phyloP scores from a whole-genome alignment of 2,888 invertebrate genomes.

The Cryptocheilus praepositus region DNA sequence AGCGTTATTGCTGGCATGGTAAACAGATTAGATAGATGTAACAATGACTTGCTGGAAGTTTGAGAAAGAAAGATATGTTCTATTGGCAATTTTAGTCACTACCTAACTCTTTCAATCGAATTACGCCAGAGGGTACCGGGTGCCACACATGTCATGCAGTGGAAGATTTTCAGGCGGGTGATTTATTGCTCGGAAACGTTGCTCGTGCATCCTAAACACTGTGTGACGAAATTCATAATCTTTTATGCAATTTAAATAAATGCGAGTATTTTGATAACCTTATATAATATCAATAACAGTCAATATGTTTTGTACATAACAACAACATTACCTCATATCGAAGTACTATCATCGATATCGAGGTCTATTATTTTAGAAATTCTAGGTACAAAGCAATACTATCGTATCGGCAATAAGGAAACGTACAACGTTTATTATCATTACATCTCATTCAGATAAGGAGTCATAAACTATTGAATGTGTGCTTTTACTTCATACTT shows the following conservation, averaged over 20 bases:
- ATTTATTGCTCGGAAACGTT: background rate
- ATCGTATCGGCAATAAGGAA: slow-evolving; percentile 11
- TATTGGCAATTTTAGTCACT: slow-evolving; percentile 4
- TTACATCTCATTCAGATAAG: background rate
- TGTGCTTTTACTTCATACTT: background rate
- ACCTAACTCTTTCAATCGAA: background rate
- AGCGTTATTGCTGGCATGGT: too few species aligned
- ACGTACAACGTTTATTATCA: background rate
- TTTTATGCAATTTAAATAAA: slow-evolving; percentile 1
- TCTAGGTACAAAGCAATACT: slow-evolving; percentile 32
- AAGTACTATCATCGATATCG: slow-evolving; percentile 9
- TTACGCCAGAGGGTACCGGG: background rate
- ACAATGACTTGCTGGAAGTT: too few species aligned
- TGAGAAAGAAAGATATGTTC: background rate
- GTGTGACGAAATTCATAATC: background rate
- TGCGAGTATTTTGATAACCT: background rate
- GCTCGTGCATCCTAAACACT: background rate
- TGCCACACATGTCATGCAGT: background rate
- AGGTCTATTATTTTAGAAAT: slow-evolving; percentile 25
- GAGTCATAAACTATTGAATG: background rate
- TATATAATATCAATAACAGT: background rate
- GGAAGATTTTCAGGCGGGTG: slow-evolving; percentile 4
- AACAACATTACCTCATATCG: too few species aligned
- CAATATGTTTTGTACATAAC: background rate
- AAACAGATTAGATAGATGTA: too few species aligned